phyloP scores from a whole-genome alignment of 1,140 invertebrate genomes.

The Bombyx mandarina region DNA sequence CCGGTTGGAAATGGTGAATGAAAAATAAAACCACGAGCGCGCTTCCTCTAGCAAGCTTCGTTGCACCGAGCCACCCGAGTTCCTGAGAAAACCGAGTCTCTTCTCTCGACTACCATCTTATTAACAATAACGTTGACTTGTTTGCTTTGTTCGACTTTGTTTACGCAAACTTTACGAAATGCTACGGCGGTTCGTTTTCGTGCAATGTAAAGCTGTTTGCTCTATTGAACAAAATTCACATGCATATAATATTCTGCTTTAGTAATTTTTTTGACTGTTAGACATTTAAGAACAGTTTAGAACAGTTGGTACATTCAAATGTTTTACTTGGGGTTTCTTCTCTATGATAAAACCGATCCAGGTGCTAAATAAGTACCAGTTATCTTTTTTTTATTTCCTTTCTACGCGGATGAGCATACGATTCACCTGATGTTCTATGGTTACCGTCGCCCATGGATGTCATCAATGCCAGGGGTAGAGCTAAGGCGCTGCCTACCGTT shows the following conservation, averaged over 20 bases:
- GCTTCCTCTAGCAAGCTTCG: slow-evolving; percentile 23
- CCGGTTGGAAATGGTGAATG: slow-evolving; percentile 33
- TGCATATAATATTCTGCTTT: slow-evolving; percentile 4
- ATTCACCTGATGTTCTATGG: too few relatives aligned
- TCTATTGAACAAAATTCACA: slow-evolving; percentile 1
- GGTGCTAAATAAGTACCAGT: too few relatives aligned
- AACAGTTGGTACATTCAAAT: too few relatives aligned
- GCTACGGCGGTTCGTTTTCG: slow-evolving; percentile 15
- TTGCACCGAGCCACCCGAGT: slow-evolving; percentile 5
- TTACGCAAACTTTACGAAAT: slow-evolving; percentile 15
- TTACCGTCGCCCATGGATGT: too few relatives aligned
- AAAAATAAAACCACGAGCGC: slow-evolving; percentile 46
- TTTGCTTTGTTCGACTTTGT: slow-evolving; percentile 14
- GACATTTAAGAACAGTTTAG: too few relatives aligned
- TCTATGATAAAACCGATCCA: too few relatives aligned
- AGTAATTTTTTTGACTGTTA: background rate
- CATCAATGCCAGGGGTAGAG: too few relatives aligned
- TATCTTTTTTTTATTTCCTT: too few relatives aligned
- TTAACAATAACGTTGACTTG: slow-evolving; percentile 27
- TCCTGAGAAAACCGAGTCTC: slow-evolving; percentile 13
- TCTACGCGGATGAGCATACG: too few relatives aligned
- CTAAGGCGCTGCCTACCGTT: too few relatives aligned
- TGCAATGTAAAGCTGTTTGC: slow-evolving; percentile 11
- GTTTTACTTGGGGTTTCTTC: background rate
- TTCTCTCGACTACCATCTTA: slow-evolving; percentile 25